These are phyloP conservation scores for Dascillus cervinus DNA, from an alignment of 2,888 invertebrate species.

Conservation along the genomic window DNA sequence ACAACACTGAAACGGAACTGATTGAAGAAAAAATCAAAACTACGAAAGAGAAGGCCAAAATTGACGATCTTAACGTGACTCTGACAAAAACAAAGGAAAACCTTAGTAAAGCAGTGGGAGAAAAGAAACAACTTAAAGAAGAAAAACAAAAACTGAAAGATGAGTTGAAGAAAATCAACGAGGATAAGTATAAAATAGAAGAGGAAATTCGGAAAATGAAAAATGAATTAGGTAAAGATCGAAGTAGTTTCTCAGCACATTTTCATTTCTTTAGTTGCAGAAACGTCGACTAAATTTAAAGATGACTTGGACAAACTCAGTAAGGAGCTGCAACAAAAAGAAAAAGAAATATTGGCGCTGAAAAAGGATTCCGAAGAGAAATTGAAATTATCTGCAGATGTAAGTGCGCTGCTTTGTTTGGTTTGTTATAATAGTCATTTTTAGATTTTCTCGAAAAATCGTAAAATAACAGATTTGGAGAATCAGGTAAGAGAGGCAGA, in stretches of 20 bases:
- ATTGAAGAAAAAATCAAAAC: slow-evolving; percentile 47
- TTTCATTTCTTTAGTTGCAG: slow-evolving; percentile 49
- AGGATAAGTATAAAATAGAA: slow-evolving; percentile 51
- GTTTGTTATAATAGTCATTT: no score
- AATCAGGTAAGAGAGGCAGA: slow-evolving; percentile 60
- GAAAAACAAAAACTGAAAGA: slow-evolving; percentile 45
- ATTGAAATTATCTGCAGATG: neutral
- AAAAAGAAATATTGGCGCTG: slow-evolving; percentile 54
- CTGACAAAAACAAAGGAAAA: slow-evolving; percentile 42
- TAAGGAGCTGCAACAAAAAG: slow-evolving; percentile 54
- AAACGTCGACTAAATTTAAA: slow-evolving; percentile 58
- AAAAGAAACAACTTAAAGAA: slow-evolving; percentile 47
- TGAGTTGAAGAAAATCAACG: slow-evolving; percentile 41
- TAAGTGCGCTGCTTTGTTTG: no score
- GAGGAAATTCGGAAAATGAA: slow-evolving; percentile 33
- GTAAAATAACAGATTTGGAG: slow-evolving; percentile 57
- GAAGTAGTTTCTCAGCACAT: no score
- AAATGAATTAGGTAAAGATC: slow-evolving; percentile 25
- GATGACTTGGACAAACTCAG: slow-evolving; percentile 57
- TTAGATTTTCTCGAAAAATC: slow-evolving; percentile 49
- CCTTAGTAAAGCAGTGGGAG: slow-evolving; percentile 52
- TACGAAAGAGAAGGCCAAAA: slow-evolving; percentile 46
- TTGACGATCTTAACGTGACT: slow-evolving; percentile 46
- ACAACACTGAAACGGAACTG: slow-evolving; percentile 46
- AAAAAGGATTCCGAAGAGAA: slow-evolving; percentile 14